Conservation (phyloP, 92 coral and sea anemone genomes). For the Anthopleura xanthogrammica region DNA sequence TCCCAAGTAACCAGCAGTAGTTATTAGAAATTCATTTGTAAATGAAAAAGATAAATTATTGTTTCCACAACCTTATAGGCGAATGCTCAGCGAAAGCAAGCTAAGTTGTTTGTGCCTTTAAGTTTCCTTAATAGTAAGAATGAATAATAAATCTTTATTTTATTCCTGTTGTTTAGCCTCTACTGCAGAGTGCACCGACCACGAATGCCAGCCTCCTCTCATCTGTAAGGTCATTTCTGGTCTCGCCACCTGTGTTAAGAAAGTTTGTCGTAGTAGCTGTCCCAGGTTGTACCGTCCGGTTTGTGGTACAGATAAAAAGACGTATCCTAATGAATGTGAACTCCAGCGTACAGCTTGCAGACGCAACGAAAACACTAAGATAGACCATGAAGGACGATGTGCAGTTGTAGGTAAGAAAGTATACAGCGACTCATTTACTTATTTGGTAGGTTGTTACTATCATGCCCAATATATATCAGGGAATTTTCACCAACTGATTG, state of each 20-base stretch:
- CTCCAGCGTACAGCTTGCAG: conserved; percentile 11
- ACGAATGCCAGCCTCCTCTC: not conserved
- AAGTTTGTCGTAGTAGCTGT: conserved; percentile 21
- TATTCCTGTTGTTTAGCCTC: not conserved
- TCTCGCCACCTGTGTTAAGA: conserved; percentile 6
- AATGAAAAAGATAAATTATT: too few species aligned
- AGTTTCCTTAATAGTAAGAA: too few species aligned
- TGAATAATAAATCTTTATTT: too few species aligned
- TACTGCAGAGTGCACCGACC: not conserved
- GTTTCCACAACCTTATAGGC: too few species aligned
- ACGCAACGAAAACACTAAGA: not conserved
- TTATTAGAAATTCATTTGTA: too few species aligned
- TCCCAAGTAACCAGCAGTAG: too few species aligned
- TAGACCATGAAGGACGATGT: conserved; percentile 21
- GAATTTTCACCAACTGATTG: too few species aligned
- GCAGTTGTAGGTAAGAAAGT: not conserved
- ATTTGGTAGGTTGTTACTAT: too few species aligned
- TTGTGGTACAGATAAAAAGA: conserved; percentile 27
- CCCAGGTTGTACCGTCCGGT: conserved; percentile 25
- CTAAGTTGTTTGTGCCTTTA: too few species aligned
- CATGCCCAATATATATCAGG: too few species aligned
- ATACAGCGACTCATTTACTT: too few species aligned
- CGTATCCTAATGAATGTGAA: conserved; percentile 28
- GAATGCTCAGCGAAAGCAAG: too few species aligned
- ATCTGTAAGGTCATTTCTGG: conserved; percentile 30